A percentile compares a stretch with the other conserved stretches of the same genome.
phyloP scores from a whole-genome alignment of 2,113 vertebrate genomes.

The Dipodomys merriami region DNA sequence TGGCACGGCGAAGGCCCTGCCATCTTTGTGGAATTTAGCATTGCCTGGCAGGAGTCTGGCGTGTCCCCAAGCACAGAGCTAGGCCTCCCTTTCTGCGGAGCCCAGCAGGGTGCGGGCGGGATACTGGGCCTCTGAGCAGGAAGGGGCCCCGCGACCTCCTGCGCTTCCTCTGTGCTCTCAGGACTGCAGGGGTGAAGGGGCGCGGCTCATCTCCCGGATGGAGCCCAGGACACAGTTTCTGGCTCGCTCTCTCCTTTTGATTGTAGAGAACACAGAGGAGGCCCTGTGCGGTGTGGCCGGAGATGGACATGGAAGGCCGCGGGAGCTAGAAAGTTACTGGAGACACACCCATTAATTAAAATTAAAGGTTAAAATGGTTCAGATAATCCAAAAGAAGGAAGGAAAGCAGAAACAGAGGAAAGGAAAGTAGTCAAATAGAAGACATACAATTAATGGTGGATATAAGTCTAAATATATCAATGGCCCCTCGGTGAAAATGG shows the following conservation, averaged over 20 bases:
- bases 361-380: not conserved
- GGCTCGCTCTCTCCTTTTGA: not conserved
- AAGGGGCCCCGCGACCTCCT: not conserved
- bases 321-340: not conserved
- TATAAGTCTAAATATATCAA: fast-evolving
- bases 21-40: fast-evolving
- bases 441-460: fast-evolving
- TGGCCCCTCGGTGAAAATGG: not conserved
- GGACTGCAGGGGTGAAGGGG: no score
- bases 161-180: no score
- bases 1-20: no score
- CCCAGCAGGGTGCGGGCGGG: fast-evolving
- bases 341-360: not conserved
- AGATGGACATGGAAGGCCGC: fast-evolving
- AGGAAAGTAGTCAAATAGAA: not conserved
- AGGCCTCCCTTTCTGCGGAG: not conserved
- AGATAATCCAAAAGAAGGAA: not conserved
- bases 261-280: no score
- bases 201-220: no score
- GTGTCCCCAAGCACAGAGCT: fast-evolving
- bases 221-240: no score
- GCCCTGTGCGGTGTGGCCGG: not conserved
- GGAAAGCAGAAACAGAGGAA: not conserved
- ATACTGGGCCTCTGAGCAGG: fast-evolving
- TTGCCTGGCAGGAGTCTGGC: not conserved